These are phyloP conservation scores for Polyploca ridens DNA, from an alignment of 2,888 invertebrate genomes.

Conservation along the genomic window DNA sequence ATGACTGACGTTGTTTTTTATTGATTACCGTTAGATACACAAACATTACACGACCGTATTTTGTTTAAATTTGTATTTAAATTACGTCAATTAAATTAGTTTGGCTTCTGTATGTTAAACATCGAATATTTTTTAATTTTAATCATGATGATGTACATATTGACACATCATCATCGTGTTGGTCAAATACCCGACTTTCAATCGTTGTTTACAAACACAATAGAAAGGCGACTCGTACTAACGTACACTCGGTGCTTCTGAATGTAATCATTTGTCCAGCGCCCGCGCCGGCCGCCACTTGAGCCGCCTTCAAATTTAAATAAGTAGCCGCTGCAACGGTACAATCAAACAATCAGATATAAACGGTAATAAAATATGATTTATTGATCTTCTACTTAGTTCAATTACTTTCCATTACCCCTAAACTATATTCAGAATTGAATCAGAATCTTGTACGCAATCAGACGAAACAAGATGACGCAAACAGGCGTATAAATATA, in stretches of 20 bases:
- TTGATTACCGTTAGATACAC: neutral
- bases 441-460: slow-evolving; percentile 8
- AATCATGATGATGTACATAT: neutral
- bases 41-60: neutral
- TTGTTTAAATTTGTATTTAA: neutral
- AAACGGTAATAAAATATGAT: slow-evolving; percentile 33
- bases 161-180: neutral
- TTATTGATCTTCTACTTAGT: slow-evolving; percentile 32
- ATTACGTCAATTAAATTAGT: neutral
- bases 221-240: slow-evolving; percentile 47
- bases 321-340: slow-evolving; percentile 31
- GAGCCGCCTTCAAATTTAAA: slow-evolving; percentile 41
- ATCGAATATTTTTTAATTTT: too few relatives aligned
- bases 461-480: neutral
- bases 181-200: slow-evolving; percentile 29
- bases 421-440: slow-evolving; percentile 18
- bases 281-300: slow-evolving; percentile 26
- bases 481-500: neutral
- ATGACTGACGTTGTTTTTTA: slow-evolving; percentile 23
- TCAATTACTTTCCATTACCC: slow-evolving; percentile 38
- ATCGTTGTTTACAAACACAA: slow-evolving; percentile 57
- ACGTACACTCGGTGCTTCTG: slow-evolving; percentile 10
- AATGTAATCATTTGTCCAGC: slow-evolving; percentile 35
- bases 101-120: neutral
- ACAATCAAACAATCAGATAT: slow-evolving; percentile 14